Evolutionary conservation across 2,113 vertebrate species (phyloP).

Genomic region (Nothocercus nigrocapillus): DNA sequence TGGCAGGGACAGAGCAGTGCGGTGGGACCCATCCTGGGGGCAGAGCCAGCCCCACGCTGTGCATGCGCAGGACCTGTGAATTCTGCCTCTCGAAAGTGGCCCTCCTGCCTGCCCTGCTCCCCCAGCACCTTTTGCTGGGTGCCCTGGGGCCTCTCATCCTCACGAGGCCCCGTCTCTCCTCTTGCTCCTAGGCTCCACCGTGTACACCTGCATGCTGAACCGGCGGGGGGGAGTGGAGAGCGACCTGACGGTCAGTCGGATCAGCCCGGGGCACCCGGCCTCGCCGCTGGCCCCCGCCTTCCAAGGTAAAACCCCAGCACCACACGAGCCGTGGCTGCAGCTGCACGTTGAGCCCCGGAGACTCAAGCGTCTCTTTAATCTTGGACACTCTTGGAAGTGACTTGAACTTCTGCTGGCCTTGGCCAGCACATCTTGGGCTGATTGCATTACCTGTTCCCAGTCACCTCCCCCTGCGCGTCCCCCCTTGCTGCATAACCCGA

Average conservation of each 20-base stretch:
- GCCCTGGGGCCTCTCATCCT: background rate
- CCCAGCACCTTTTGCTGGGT: accelerated
- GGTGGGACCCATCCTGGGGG: background rate
- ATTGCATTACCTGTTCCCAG: conserved; percentile 48
- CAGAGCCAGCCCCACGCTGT: background rate
- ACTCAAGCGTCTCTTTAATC: background rate
- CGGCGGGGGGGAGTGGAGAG: conserved; percentile 86
- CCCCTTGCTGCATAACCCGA: background rate
- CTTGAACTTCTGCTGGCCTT: background rate
- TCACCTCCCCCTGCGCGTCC: background rate
- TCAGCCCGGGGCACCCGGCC: conserved; percentile 73
- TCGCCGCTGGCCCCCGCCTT: conserved; percentile 84
- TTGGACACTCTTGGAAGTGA: accelerated
- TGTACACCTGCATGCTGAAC: conserved; percentile 98
- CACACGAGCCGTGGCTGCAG: accelerated
- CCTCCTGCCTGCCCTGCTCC: accelerated
- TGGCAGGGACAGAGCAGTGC: background rate
- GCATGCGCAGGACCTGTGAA: no score
- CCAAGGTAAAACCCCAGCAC: conserved; percentile 77
- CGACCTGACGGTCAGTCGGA: conserved; percentile 92
- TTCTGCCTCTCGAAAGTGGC: background rate
- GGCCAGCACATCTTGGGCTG: background rate
- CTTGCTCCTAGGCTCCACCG: conserved; percentile 82
- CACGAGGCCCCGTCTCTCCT: accelerated
- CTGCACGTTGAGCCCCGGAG: accelerated